Evolutionary conservation across 2,797 vertebrate genomes (phyloP), one percentile per base, ranked within the genome.

Genomic region (Xiphophorus birchmanni): DNA sequence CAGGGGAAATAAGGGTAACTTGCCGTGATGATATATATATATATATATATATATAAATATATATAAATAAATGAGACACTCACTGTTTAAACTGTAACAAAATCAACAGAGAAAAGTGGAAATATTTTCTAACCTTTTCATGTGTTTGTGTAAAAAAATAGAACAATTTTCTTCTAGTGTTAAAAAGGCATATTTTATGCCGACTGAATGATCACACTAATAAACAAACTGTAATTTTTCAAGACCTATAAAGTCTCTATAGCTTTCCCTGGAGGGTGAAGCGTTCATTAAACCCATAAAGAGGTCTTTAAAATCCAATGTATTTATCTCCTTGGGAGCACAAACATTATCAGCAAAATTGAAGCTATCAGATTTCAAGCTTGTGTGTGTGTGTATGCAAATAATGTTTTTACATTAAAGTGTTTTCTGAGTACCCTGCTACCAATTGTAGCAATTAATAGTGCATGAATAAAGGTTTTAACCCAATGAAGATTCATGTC

Each of bases 301-400:
- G 45, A 75, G 40, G 48, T 76, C 58, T 80, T 85, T 84, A 80
- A 84, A 87, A 82, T 75, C 12, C 76, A 78, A 87, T 79, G 32
- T 75, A 75, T 76, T 67, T 44, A 71, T 82, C 74, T 71, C 73
- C 74, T 56, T 69, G 29, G 73, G 69, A 54, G 23, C 10, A 77
- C 15, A 29, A 60, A 73, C 63, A 77, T 60, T 75, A 77, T 42
- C 13, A 69, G 56, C 21, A 78, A 69, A 75, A 32, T 73, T 26
- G 45, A 47, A 50, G 63, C 35, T 21, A 44, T 78, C 29, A 72
- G 67, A 42, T 54, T 17, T 78, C 65, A 54, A 56, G 44, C 37
- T 44, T 29, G n/a, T 29, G n/a, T 35, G 52, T 37, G 35, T 71
- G 32, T 56, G 32, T 78, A 40, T 54, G 29, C n/a, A 63, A 26